Evolutionary conservation across 1,140 invertebrate genomes (phyloP).

Genomic region (Chymomyza costata): DNA sequence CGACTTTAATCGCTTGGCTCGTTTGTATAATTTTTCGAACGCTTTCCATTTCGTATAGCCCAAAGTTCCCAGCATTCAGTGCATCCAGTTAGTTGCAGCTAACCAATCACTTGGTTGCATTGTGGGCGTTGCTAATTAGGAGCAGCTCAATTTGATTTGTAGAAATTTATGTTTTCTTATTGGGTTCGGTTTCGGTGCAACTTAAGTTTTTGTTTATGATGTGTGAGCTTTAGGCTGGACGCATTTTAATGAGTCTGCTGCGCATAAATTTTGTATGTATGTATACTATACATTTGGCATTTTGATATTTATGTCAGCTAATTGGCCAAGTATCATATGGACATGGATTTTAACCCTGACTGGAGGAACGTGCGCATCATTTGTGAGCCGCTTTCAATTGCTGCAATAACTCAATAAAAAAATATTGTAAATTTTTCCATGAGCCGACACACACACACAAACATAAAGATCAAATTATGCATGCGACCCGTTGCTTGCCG

Average conservation of each 20-base stretch:
- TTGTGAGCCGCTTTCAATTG: conserved; percentile 60
- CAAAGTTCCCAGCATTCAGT: neutral
- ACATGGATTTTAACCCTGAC: conserved; percentile 28
- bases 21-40: neutral
- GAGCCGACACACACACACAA: conserved; percentile 48
- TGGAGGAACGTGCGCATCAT: conserved; percentile 60
- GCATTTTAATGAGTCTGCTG: neutral
- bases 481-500: conserved; percentile 52
- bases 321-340: conserved; percentile 2
- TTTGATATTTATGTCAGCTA: conserved; percentile 1
- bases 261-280: neutral
- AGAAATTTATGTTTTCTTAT: neutral
- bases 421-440: conserved; percentile 33
- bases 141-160: conserved; percentile 1
- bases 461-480: conserved; percentile 47
- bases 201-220: neutral
- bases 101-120: neutral
- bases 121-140: conserved; percentile 3
- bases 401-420: conserved; percentile 68
- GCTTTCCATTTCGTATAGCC: neutral
- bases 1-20: neutral
- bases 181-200: neutral
- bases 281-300: neutral
- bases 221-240: neutral
- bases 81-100: neutral